Evolutionary conservation across 2,113 vertebrate genomes (phyloP), one percentile per base, ranked within the genome.

Genomic region (Labeo rohita): DNA sequence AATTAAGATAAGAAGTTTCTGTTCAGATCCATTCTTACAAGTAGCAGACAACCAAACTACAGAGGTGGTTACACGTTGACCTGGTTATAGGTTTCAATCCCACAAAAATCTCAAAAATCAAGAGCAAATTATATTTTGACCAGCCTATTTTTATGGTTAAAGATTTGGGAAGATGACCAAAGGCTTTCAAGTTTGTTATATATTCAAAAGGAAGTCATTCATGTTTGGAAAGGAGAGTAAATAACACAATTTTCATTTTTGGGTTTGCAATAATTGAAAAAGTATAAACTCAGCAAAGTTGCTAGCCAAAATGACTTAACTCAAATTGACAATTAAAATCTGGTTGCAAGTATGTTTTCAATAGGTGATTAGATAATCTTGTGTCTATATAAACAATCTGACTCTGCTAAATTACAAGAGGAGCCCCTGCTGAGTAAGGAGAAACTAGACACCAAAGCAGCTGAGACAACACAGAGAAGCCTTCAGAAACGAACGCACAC

Each of bases 381-480:
- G 50, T 34, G 16, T 78, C 52, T 34, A 43, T 10, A 59, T 59
- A 21, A 68, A 72, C 73, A 45, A 59, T 52, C 61, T 47, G 50
- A 65, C 21, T 59, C 52, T 77, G 73, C 50, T 28, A 16, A 49
- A 76, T 75, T 45, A 84, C 47, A 86, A 16, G 45, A 21, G 50
- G 72, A 83, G 39, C 11, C 43, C 28, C 18, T 76, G 49, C 75
- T 84, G 87, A 86, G 85, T 89, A 83, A 86, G 56, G 59, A 56
- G 54, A 65, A 89, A 63, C 80, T 89, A 23, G 85, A 83, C 80
- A 75, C 36, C 45, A 81, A 47, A 63, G 54, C 88, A 87, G 85
- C 80, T 84, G 81, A 89, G 68, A 86, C 63, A 86, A 86, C 81
- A 78, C 23, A 12, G 56, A 66, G 15, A 76, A 79, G 56, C 43